Evolutionary conservation across 2,888 invertebrate species (phyloP), one percentile per base, ranked within the genome.

Genomic region (Oegoconia quadripuncta): DNA sequence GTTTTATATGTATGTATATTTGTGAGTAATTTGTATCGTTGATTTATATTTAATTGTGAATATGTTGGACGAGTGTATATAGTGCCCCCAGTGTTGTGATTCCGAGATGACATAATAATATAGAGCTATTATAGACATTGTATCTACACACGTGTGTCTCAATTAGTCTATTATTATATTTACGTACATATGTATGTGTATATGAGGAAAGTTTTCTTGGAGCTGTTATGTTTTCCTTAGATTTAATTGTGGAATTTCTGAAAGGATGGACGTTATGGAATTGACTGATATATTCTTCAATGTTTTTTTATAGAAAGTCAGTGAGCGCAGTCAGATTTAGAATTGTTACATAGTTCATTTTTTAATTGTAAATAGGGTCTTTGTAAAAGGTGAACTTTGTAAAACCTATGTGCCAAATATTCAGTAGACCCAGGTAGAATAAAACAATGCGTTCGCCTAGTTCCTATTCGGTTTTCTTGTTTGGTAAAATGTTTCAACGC

Each of bases 81-180:
- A 82, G 73, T 64, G n/a, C 61, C 71, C 68, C 73, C 71, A 66
- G 80, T 79, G 78, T 81, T 79, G 80, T 83, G 82, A 82, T 69
- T 65, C 66, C 58, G 68, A 65, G 59, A 66, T 63, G 69, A 65
- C 64, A 59, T 63, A 57, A 59, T 64, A 58, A 61, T 59, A 38
- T 34, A 42, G 43, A 46, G 9, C 27, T 51, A 44, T 46, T 42
- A 39, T 39, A 37, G 41, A 44, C 44, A 44, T 45, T 38, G 46
- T 55, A 46, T 46, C 50, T 45, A 50, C 46, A 48, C 52, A 45
- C 34, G 51, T 45, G 49, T 53, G 56, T 62, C 59, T 60, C 61
- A 57, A 64, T 61, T 60, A 59, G 58, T 58, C 48, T 58, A 50
- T 59, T 51, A 56, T 55, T 59, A 54, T 55, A 59, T 56, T 44